A percentile compares a stretch with the other conserved stretches of the same genome.
phyloP scores from a whole-genome alignment of 2,797 vertebrate species.

The Mycteria americana region DNA sequence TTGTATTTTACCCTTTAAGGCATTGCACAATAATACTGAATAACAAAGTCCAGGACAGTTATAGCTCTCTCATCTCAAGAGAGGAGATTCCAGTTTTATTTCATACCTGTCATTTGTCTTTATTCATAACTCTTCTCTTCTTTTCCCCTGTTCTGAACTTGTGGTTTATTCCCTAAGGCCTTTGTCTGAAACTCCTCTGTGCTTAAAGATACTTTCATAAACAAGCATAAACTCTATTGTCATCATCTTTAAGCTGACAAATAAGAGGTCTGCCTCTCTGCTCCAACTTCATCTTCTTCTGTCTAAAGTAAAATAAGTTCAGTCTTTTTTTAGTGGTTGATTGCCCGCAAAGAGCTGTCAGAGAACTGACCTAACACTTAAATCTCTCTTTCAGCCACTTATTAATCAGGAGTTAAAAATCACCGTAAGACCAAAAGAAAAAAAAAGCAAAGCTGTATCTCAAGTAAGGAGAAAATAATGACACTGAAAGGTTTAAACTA shows the following conservation, averaged over 20 bases:
- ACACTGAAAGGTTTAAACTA: neutral
- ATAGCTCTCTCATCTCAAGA: neutral
- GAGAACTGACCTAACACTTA: neutral
- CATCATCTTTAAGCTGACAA: neutral
- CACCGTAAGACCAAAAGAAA: neutral
- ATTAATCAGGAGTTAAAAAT: neutral
- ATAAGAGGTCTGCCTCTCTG: neutral
- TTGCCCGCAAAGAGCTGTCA: neutral
- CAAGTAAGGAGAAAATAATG: neutral
- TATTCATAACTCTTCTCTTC: neutral
- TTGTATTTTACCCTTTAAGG: neutral
- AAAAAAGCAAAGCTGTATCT: neutral
- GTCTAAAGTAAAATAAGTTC: neutral
- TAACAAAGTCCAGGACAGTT: neutral
- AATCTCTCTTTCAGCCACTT: neutral
- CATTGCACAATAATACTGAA: neutral
- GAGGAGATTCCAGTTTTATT: neutral
- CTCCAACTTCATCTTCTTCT: neutral
- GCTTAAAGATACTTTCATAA: neutral
- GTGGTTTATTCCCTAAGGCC: neutral
- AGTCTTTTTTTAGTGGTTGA: neutral
- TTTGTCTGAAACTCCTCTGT: neutral
- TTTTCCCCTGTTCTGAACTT: neutral
- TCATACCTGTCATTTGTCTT: neutral
- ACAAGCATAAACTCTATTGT: neutral